Conservation (phyloP, 2,888 invertebrate genomes). For the Helobdella robusta region DNA sequence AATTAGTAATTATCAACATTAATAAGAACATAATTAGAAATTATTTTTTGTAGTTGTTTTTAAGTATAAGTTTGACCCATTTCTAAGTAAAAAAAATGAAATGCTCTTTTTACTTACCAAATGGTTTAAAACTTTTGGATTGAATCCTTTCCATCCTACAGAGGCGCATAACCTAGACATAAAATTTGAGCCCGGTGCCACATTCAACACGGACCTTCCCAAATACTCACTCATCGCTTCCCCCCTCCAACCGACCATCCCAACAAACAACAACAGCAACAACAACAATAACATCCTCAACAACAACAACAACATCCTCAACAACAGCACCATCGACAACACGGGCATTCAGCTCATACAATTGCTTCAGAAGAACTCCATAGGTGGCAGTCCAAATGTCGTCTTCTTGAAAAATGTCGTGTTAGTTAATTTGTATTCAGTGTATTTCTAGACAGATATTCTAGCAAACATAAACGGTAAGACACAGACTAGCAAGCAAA, state of each 20-base stretch:
- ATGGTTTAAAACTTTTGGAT: neutral
- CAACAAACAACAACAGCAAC: neutral
- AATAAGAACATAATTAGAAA: too few relatives aligned
- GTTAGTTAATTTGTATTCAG: too few relatives aligned
- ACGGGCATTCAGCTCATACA: neutral
- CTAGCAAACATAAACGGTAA: too few relatives aligned
- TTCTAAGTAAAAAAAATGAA: too few relatives aligned
- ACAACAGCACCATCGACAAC: neutral
- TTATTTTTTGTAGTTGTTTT: too few relatives aligned
- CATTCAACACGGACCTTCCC: neutral
- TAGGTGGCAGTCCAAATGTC: neutral
- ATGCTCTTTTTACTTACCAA: too few relatives aligned
- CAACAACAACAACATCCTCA: conserved; percentile 1
- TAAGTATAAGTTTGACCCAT: too few relatives aligned
- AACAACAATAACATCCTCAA: neutral
- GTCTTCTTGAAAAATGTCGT: too few relatives aligned
- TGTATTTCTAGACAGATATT: too few relatives aligned
- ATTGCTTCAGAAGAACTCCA: neutral
- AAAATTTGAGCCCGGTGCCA: neutral
- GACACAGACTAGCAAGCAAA: too few relatives aligned
- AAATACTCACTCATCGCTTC: conserved; percentile 11
- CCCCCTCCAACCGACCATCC: neutral
- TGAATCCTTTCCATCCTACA: too few relatives aligned
- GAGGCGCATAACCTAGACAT: conserved; percentile 1
- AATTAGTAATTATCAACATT: too few relatives aligned